A percentile compares a stretch with the other conserved stretches of the same genome.
Conservation (phyloP, 2,797 vertebrate genomes). For the Melanogrammus aeglefinus region DNA sequence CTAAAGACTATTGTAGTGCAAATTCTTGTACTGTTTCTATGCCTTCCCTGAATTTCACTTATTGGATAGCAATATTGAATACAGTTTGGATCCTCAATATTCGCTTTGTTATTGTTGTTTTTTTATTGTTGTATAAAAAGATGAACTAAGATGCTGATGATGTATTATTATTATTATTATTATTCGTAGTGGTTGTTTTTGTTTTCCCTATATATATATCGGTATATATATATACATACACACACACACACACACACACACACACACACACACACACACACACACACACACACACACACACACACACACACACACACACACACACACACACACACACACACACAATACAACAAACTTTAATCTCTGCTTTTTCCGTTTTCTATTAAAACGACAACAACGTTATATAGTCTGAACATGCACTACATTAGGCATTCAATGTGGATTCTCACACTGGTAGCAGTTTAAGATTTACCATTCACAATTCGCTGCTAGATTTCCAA, state of each 20-base stretch:
- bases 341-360: too few relatives aligned
- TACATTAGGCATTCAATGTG: background rate
- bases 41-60: conserved; percentile 68
- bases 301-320: too few relatives aligned
- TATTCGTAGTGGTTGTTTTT: background rate
- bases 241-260: too few relatives aligned
- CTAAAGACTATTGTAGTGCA: conserved; percentile 82
- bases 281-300: too few relatives aligned
- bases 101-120: background rate
- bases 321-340: too few relatives aligned
- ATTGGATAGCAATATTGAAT: background rate
- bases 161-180: background rate
- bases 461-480: background rate
- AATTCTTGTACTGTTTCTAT: conserved; percentile 61
- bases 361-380: too few relatives aligned
- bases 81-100: background rate
- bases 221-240: too few relatives aligned
- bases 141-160: too few relatives aligned
- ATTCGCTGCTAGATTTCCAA: background rate
- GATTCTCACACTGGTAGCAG: background rate
- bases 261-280: too few relatives aligned
- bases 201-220: too few relatives aligned
- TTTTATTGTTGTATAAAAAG: background rate
- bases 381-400: too few relatives aligned
- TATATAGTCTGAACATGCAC: background rate